Conservation (phyloP, 2,888 invertebrate genomes). For the Nomada flava region DNA sequence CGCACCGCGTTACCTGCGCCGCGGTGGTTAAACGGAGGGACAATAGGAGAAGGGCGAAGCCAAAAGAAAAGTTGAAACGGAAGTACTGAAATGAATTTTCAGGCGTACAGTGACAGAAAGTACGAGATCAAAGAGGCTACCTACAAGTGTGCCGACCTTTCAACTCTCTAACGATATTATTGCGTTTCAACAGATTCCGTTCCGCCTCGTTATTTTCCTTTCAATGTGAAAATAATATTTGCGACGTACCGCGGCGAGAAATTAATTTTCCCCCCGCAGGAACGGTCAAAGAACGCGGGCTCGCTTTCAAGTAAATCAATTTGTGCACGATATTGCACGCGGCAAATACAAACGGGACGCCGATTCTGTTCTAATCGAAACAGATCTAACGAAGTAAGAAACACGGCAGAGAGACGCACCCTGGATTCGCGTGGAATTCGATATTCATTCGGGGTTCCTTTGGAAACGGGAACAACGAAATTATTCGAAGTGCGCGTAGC, state of each 20-base stretch:
- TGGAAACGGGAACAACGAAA: slow-evolving; percentile 11
- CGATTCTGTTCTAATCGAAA: slow-evolving; percentile 23
- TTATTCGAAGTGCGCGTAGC: too few relatives aligned
- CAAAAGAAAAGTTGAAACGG: background rate
- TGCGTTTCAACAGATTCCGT: slow-evolving; percentile 20
- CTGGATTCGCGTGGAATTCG: slow-evolving; percentile 10
- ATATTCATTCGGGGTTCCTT: background rate
- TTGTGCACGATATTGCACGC: too few relatives aligned
- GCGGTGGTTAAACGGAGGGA: background rate
- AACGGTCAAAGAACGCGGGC: too few relatives aligned
- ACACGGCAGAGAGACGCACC: background rate
- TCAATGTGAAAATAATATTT: slow-evolving; percentile 29
- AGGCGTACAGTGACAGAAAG: slow-evolving; percentile 39
- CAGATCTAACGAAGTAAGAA: slow-evolving; percentile 7
- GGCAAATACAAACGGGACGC: background rate
- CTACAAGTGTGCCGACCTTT: slow-evolving; percentile 13
- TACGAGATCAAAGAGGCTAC: slow-evolving; percentile 17
- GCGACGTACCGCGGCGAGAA: slow-evolving; percentile 11
- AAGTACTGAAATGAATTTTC: slow-evolving; percentile 41
- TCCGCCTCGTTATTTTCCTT: slow-evolving; percentile 21
- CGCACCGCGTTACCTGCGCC: background rate
- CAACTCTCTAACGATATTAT: slow-evolving; percentile 30
- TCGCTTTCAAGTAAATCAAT: too few relatives aligned
- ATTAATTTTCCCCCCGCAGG: slow-evolving; percentile 1
- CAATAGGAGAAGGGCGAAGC: background rate